Percentiles rank a stretch among this genome's conserved stretches.
phyloP scores from a whole-genome alignment of 1,140 invertebrate genomes.

The Penaeus indicus region DNA sequence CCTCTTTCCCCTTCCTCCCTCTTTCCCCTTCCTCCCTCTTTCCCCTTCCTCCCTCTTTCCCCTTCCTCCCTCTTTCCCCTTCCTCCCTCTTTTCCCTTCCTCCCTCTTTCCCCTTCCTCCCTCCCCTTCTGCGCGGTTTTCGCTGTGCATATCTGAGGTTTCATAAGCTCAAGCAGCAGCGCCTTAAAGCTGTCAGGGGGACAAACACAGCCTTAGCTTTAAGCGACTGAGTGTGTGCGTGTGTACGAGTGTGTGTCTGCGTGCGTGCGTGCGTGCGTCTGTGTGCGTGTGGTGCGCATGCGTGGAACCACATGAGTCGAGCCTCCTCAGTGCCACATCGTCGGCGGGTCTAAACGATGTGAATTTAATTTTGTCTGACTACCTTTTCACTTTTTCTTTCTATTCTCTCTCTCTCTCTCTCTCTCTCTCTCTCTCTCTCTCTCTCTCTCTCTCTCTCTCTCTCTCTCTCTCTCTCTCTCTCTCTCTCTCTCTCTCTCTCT shows the following conservation, averaged over 20 bases:
- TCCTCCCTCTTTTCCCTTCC: not conserved
- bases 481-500: too few relatives aligned
- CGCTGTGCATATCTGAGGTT: too few relatives aligned
- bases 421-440: not conserved
- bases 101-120: not conserved
- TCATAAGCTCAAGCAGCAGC: not conserved
- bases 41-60: not conserved
- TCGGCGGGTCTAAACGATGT: too few relatives aligned
- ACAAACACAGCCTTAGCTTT: conserved; percentile 36
- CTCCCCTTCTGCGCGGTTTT: not conserved
- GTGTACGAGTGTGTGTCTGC: too few relatives aligned
- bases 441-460: not conserved
- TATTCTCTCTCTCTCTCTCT: not conserved
- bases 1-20: not conserved
- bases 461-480: not conserved
- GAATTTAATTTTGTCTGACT: too few relatives aligned
- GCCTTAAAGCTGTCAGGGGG: conserved; percentile 52
- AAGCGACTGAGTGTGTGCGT: too few relatives aligned
- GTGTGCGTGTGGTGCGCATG: too few relatives aligned
- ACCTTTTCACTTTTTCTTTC: not conserved
- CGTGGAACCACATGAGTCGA: too few relatives aligned
- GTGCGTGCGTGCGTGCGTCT: too few relatives aligned
- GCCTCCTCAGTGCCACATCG: too few relatives aligned
- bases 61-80: not conserved
- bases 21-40: not conserved